Evolutionary conservation across 2,113 vertebrate genomes (phyloP).

Genomic region (Scomber colias): DNA sequence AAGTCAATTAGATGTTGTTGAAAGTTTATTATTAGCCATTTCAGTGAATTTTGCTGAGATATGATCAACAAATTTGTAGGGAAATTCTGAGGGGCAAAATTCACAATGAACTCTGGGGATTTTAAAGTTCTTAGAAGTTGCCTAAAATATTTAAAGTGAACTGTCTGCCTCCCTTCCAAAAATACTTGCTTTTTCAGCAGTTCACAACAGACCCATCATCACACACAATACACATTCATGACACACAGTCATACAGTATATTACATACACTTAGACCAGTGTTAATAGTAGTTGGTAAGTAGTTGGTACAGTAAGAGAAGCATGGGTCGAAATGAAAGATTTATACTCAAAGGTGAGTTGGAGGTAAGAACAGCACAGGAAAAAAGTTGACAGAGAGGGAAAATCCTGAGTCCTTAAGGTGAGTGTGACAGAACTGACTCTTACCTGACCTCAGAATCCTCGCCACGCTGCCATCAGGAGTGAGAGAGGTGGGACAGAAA

Average conservation of each 20-base stretch:
- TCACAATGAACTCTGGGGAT: neutral
- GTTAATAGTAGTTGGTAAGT: slow-evolving; percentile 1
- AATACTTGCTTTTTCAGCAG: neutral
- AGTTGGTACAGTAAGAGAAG: neutral
- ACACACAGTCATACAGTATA: neutral
- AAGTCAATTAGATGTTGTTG: no score
- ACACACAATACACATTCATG: neutral
- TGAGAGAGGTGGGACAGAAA: slow-evolving; percentile 3
- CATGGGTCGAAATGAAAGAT: slow-evolving; percentile 48
- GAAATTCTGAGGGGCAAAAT: neutral
- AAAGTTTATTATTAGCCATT: no score
- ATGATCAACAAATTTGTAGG: no score
- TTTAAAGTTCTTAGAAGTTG: neutral
- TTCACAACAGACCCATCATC: neutral
- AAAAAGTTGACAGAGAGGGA: neutral
- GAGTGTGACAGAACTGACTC: slow-evolving; percentile 53
- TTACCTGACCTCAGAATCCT: slow-evolving; percentile 40
- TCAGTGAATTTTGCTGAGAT: no score
- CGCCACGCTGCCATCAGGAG: neutral
- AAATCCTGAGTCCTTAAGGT: neutral
- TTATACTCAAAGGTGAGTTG: slow-evolving; percentile 29
- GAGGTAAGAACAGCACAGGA: neutral
- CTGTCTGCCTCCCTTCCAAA: neutral
- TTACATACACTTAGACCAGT: neutral
- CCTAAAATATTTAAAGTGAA: slow-evolving; percentile 2